Conservation (phyloP, 2,113 vertebrate genomes). For the Proterorhinus semilunaris region DNA sequence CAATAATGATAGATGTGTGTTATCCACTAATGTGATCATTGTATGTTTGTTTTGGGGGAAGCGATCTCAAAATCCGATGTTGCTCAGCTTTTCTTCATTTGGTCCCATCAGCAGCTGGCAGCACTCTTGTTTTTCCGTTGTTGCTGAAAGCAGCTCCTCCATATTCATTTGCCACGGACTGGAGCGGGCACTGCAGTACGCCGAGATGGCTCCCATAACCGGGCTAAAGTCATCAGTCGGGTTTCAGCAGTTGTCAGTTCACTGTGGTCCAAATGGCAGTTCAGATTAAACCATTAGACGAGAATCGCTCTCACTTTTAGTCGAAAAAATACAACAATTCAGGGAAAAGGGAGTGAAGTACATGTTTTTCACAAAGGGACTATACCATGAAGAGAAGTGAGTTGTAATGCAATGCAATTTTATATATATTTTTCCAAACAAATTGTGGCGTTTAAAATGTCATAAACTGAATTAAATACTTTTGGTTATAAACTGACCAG, state of each 20-base stretch:
- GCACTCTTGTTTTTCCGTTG: constrained; percentile 65
- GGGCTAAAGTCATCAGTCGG: neutral
- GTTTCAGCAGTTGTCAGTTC: neutral
- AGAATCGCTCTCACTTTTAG: too few relatives aligned
- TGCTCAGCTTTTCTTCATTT: constrained; percentile 70
- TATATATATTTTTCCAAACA: too few relatives aligned
- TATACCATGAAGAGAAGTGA: too few relatives aligned
- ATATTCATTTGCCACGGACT: constrained; percentile 66
- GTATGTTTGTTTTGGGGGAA: constrained; percentile 71
- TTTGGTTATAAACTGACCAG: too few relatives aligned
- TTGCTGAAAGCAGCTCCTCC: constrained; percentile 67
- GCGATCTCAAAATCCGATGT: constrained; percentile 60
- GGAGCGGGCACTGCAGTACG: constrained; percentile 26
- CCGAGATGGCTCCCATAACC: constrained; percentile 24
- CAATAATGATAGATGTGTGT: constrained; percentile 61
- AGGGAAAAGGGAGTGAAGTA: too few relatives aligned
- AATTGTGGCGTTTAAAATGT: too few relatives aligned
- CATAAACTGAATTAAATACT: too few relatives aligned
- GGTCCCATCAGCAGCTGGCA: constrained; percentile 70
- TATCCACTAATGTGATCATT: constrained; percentile 66
- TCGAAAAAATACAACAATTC: too few relatives aligned
- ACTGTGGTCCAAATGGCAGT: constrained; percentile 8
- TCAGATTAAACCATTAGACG: neutral
- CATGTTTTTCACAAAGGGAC: too few relatives aligned
- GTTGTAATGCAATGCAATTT: too few relatives aligned